phyloP scores from a whole-genome alignment of 2,113 vertebrate genomes.

The Panurus biarmicus region DNA sequence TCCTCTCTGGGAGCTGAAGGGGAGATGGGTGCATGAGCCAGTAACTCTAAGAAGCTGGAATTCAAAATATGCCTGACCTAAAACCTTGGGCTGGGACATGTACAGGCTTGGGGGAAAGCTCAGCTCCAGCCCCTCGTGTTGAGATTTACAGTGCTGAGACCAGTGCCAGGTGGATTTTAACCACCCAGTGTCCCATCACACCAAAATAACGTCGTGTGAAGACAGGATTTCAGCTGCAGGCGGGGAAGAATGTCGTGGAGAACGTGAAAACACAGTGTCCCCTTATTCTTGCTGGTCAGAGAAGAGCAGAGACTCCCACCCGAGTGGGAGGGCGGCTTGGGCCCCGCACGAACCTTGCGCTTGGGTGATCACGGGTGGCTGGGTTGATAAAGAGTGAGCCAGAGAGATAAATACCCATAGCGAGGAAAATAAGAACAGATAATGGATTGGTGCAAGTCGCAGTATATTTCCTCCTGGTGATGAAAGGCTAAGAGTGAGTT shows the following conservation, averaged over 20 bases:
- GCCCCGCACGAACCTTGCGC: background rate
- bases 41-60: background rate
- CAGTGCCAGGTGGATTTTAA: fast-evolving
- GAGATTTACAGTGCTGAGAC: background rate
- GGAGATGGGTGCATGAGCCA: background rate
- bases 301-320: background rate
- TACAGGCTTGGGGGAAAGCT: background rate
- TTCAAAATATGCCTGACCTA: conserved; percentile 17
- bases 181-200: background rate
- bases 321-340: background rate
- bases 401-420: conserved; percentile 11
- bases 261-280: background rate
- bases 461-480: conserved; percentile 42
- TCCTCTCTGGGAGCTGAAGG: background rate
- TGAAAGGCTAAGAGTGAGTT: conserved; percentile 40
- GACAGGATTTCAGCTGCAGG: background rate
- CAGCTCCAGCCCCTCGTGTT: background rate
- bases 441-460: conserved; percentile 11
- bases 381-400: conserved; percentile 17
- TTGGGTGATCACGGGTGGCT: background rate
- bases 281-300: background rate
- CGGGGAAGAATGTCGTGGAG: background rate
- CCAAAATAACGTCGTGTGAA: fast-evolving
- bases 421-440: conserved; percentile 32
- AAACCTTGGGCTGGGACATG: background rate